Base-by-base conservation (phyloP, 2,888 invertebrate genomes). In the Punctoribates punctum region DNA sequence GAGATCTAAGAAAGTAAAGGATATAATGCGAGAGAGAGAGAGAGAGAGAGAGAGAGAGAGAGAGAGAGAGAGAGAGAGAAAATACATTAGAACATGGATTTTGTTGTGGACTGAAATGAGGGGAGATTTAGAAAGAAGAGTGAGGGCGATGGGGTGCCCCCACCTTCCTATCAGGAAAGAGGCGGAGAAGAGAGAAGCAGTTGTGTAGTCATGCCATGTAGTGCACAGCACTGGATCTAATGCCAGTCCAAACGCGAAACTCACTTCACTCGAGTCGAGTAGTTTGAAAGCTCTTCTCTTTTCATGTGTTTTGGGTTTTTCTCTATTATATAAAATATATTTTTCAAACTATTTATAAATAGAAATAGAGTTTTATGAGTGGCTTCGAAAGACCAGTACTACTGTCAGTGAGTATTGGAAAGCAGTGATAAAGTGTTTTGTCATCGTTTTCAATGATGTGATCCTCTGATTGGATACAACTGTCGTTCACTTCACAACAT, bases 121-220 rank as follows among this genome's bases (percentile, higher is more conserved):
- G 62, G 29, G 27, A 62, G 62, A 62, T 17, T 20, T 20, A 20
- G 57, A 57, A 3, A 17, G 29, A 29, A 27, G 0, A 60, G 27
- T 60, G 27, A 17, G 9, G 60, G 60, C 13, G n/a, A 38, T 67
- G 38, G 67, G 34, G 67, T 67, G 67, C 60, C 57, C 57, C 67
- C 67, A 67, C 67, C 38, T 67, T 67, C 34, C 67, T 67, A 67
- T 67, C 67, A 67, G 67, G 67, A 67, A 67, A 67, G 67, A 67
- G 67, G 67, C 34, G 67, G 67, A n/a, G 34, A 67, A 38, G 27
- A 67, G 38, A 27, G 34, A 34, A 38, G 60, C 11, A 25, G 17
- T 25, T 27, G 27, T 60, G 27, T 27, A 60, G 48, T 48, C 67
- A 67, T 67, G 67, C 67, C 38, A 38, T 62, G 62, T 62, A 27